phyloP scores from a whole-genome alignment of 2,888 invertebrate species.

The Polydesmus complanatus region DNA sequence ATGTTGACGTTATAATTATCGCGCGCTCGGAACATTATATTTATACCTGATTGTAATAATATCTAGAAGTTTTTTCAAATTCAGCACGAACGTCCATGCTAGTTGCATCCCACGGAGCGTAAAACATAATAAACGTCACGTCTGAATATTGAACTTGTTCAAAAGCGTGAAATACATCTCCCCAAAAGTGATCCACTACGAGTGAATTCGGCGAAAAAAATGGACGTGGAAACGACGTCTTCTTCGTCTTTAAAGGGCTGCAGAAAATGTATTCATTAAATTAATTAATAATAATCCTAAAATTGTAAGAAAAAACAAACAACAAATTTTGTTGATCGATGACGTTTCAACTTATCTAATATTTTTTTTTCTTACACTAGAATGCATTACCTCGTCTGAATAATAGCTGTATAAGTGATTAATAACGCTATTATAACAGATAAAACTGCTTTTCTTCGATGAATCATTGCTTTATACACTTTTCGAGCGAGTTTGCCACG shows the following conservation, averaged over 20 bases:
- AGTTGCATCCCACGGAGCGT: conserved; percentile 89
- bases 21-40: conserved; percentile 2
- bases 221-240: conserved; percentile 46
- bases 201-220: conserved; percentile 55
- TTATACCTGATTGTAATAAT: conserved; percentile 53
- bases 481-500: not conserved
- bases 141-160: conserved; percentile 50
- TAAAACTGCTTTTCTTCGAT: not conserved
- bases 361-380: too few relatives aligned
- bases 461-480: not conserved
- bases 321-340: too few relatives aligned
- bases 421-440: not conserved
- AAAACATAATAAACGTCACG: conserved; percentile 77
- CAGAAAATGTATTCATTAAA: too few relatives aligned
- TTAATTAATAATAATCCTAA: not conserved
- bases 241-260: conserved; percentile 44
- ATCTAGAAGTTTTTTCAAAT: conserved; percentile 57
- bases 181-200: conserved; percentile 63
- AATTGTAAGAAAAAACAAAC: not conserved
- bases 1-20: conserved; percentile 22
- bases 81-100: conserved; percentile 58
- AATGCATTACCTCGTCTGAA: too few relatives aligned
- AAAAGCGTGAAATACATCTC: conserved; percentile 52
- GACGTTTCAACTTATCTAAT: too few relatives aligned
- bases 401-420: too few relatives aligned